Percentiles rank a stretch among this genome's conserved stretches.
phyloP scores from a whole-genome alignment of 2,888 invertebrate species.

The Acanthosepion lycidas region DNA sequence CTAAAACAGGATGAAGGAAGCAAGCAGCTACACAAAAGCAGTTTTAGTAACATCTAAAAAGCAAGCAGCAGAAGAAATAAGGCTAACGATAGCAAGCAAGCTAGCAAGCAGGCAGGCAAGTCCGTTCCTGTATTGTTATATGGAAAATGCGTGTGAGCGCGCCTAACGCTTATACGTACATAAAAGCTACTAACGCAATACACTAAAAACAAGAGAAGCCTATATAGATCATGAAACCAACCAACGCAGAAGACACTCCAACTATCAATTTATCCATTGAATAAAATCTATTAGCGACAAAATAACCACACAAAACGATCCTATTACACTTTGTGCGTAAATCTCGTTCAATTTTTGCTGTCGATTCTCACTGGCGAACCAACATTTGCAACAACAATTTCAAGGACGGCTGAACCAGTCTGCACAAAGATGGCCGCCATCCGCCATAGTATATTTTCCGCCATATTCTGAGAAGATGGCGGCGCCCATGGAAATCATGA shows the following conservation, averaged over 20 bases:
- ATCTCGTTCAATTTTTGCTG: background rate
- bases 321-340: background rate
- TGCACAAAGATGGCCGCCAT: constrained; percentile 73
- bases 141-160: background rate
- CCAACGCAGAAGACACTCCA: background rate
- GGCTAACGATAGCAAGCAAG: too few relatives aligned
- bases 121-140: background rate
- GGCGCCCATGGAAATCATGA: constrained; percentile 78
- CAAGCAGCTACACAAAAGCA: too few relatives aligned
- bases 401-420: constrained; percentile 34
- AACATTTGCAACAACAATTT: background rate
- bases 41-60: too few relatives aligned
- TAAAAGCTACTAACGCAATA: background rate
- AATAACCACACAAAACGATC: background rate
- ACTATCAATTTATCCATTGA: background rate
- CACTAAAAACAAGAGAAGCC: background rate
- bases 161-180: background rate
- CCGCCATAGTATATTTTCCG: constrained; percentile 77
- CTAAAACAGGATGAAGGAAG: too few relatives aligned
- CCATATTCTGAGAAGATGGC: constrained; percentile 80
- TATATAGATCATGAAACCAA: background rate
- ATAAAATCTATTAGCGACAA: background rate
- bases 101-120: background rate
- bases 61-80: too few relatives aligned
- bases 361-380: background rate